Evolutionary conservation across 2,888 invertebrate species (phyloP).

Genomic region (Gari tellinella): DNA sequence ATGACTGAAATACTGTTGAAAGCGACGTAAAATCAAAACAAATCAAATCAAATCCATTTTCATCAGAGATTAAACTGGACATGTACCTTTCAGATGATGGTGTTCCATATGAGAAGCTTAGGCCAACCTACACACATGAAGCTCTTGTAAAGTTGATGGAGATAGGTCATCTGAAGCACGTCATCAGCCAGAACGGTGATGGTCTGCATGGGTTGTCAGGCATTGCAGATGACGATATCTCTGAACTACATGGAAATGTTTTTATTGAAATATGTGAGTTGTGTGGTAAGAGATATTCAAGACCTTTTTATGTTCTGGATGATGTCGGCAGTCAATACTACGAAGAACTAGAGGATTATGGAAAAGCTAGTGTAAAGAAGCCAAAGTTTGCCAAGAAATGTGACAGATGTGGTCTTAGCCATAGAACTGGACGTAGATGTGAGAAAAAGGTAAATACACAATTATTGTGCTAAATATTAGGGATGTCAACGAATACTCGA

Average conservation of each 20-base stretch:
- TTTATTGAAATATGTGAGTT: constrained; percentile 77
- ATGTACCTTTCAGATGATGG: constrained; percentile 49
- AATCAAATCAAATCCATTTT: no score
- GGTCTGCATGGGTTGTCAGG: constrained; percentile 78
- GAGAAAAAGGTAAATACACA: constrained; percentile 64
- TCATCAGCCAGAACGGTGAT: constrained; percentile 81
- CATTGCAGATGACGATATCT: constrained; percentile 65
- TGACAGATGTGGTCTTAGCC: constrained; percentile 72
- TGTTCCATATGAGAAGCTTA: constrained; percentile 75
- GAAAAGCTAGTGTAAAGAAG: constrained; percentile 66
- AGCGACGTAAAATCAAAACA: no score
- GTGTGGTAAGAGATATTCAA: constrained; percentile 68
- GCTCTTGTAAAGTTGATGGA: constrained; percentile 71
- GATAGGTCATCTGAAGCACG: constrained; percentile 66
- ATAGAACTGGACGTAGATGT: constrained; percentile 78
- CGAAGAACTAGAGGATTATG: constrained; percentile 77
- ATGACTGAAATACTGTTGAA: no score
- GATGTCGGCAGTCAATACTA: constrained; percentile 76
- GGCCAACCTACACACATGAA: constrained; percentile 81
- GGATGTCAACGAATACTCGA: no score
- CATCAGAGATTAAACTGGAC: no score
- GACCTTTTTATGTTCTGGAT: constrained; percentile 74
- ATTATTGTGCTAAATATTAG: no score
- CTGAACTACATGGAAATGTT: constrained; percentile 81
- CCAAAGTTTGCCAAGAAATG: constrained; percentile 74